Percentiles rank a stretch among this genome's conserved stretches.
Conservation (phyloP, 2,113 vertebrate genomes). For the Illadopsis cleaveri region DNA sequence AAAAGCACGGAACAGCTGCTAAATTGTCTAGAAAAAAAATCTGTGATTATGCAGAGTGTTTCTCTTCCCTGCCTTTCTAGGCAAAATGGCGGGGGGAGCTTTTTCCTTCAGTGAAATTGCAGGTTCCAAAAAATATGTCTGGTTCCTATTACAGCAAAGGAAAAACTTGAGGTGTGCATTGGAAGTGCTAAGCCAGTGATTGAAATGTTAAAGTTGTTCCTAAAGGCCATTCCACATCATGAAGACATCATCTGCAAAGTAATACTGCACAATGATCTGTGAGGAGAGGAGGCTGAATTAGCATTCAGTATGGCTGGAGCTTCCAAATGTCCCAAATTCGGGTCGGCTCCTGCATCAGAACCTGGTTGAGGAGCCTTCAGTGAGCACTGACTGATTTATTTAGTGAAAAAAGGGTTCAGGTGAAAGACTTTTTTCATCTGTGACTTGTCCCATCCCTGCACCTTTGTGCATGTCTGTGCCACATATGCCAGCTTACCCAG, state of each 20-base stretch:
- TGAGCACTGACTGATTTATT: background rate
- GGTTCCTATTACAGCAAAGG: slow-evolving; percentile 63
- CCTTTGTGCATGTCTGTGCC: background rate
- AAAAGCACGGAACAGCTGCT: background rate
- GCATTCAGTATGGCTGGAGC: background rate
- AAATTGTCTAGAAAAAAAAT: slow-evolving; percentile 1
- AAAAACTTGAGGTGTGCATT: slow-evolving; percentile 61
- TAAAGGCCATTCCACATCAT: slow-evolving; percentile 56
- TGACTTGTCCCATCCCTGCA: background rate
- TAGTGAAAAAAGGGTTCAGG: background rate
- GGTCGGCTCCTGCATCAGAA: background rate
- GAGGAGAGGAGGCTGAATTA: slow-evolving; percentile 20
- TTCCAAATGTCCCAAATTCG: background rate
- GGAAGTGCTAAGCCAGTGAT: slow-evolving; percentile 69
- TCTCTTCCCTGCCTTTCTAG: slow-evolving; percentile 12
- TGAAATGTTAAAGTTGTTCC: slow-evolving; percentile 64
- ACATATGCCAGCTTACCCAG: fast-evolving
- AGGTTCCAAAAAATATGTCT: slow-evolving; percentile 58
- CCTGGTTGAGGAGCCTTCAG: background rate
- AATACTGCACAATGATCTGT: slow-evolving; percentile 50
- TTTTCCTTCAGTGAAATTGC: slow-evolving; percentile 27
- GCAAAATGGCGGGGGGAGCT: slow-evolving; percentile 13
- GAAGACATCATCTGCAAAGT: slow-evolving; percentile 65
- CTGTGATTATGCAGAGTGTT: background rate
- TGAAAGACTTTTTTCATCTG: background rate